A percentile compares a stretch with the other conserved stretches of the same genome.
These are phyloP conservation scores for Drosophila sturtevanti DNA, from an alignment of 1,140 invertebrate species.

Conservation along the genomic window DNA sequence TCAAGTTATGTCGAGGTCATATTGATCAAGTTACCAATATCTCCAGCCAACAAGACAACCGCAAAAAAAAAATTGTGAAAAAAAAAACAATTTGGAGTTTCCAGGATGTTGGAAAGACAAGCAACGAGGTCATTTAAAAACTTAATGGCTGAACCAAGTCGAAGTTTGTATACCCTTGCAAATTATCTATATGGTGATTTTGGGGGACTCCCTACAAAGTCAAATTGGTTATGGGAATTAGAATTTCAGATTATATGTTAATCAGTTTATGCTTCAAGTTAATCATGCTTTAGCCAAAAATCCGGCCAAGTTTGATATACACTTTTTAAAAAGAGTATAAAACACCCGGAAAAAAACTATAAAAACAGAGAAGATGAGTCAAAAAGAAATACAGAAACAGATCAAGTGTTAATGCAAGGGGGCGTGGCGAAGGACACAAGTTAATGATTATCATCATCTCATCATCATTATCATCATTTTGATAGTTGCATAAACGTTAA, in stretches of 20 bases:
- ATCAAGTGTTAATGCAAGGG: constrained; percentile 27
- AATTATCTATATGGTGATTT: no score
- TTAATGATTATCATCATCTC: constrained; percentile 5
- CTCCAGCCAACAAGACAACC: constrained; percentile 3
- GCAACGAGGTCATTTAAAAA: constrained; percentile 36
- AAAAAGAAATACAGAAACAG: no score
- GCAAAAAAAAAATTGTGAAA: not conserved
- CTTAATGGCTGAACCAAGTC: no score
- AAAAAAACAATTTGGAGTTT: not conserved
- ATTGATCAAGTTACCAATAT: constrained; percentile 46
- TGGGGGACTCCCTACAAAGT: no score
- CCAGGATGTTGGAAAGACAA: constrained; percentile 6
- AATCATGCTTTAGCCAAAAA: no score
- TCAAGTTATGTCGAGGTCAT: constrained; percentile 48
- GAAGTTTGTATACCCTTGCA: no score
- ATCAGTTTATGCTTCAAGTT: no score
- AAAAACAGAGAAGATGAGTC: not conserved
- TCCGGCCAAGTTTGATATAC: no score
- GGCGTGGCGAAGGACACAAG: constrained; percentile 30
- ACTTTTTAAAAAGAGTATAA: no score
- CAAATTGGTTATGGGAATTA: no score
- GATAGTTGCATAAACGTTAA: constrained; percentile 35
- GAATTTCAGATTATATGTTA: no score
- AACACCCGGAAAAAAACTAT: no score
- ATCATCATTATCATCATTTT: constrained; percentile 6